phyloP scores from a whole-genome alignment of 2,888 invertebrate genomes.

The Yponomeuta plumbellus region DNA sequence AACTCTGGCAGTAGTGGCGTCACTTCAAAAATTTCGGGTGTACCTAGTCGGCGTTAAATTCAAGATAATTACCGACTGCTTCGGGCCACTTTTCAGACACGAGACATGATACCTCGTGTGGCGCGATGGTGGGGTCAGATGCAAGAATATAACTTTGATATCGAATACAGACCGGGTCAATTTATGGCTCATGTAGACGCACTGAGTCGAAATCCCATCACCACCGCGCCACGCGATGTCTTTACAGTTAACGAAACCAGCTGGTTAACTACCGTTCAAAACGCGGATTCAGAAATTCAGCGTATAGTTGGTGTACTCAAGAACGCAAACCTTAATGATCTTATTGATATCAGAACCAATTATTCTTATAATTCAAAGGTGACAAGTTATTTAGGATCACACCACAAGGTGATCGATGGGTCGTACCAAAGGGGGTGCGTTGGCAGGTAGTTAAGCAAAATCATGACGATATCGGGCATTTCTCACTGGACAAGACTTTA shows the following conservation, averaged over 20 bases:
- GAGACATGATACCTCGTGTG: constrained; percentile 9
- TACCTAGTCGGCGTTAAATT: constrained; percentile 10
- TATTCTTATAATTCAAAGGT: constrained; percentile 4
- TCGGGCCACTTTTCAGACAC: constrained; percentile 12
- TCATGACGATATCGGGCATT: constrained; percentile 28
- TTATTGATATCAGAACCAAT: constrained; percentile 6
- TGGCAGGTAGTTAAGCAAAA: constrained; percentile 24
- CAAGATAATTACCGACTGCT: constrained; percentile 10
- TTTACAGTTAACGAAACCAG: not conserved
- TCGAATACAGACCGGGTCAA: not conserved
- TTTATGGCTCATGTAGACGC: too few species aligned
- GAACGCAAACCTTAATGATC: not conserved
- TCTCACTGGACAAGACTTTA: constrained; percentile 26
- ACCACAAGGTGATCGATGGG: constrained; percentile 20
- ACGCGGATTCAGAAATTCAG: constrained; percentile 6
- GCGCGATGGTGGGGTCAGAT: constrained; percentile 15
- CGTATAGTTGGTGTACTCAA: constrained; percentile 5
- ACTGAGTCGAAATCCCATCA: constrained; percentile 13
- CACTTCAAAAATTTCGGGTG: constrained; percentile 15
- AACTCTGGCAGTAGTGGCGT: constrained; percentile 13
- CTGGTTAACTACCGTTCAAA: constrained; percentile 8
- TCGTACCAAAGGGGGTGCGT: constrained; percentile 25
- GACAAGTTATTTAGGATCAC: constrained; percentile 8
- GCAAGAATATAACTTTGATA: too few species aligned
- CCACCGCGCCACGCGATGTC: not conserved